These are phyloP conservation scores for Lophius piscatorius DNA, from an alignment of 2,113 vertebrate species.

Conservation along the genomic window DNA sequence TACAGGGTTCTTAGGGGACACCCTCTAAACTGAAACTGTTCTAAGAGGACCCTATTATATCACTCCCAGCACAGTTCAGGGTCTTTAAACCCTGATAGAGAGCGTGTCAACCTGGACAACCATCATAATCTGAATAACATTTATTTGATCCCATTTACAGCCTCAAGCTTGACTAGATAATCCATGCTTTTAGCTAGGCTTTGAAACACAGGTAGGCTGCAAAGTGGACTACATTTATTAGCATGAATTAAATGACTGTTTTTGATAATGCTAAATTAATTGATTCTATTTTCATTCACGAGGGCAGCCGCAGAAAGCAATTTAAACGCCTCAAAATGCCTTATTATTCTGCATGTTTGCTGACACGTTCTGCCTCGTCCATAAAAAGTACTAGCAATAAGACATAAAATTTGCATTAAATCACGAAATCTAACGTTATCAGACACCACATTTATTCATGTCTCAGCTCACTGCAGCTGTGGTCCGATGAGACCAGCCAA, in stretches of 20 bases:
- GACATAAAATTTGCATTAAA: conserved; percentile 1
- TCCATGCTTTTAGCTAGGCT: conserved; percentile 8
- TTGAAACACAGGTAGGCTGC: conserved; percentile 2
- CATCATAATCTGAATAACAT: conserved; percentile 46
- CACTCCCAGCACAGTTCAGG: conserved; percentile 13
- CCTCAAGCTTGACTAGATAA: conserved; percentile 6
- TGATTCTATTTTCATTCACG: not conserved
- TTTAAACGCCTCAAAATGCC: conserved; percentile 17
- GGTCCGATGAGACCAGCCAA: conserved; percentile 66
- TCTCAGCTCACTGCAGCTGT: conserved; percentile 60
- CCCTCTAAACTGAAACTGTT: conserved; percentile 33
- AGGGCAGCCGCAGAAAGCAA: not conserved
- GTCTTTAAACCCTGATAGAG: conserved; percentile 21
- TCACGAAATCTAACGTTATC: conserved; percentile 28
- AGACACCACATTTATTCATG: conserved; percentile 50
- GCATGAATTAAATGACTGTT: not conserved
- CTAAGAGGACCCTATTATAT: conserved; percentile 8
- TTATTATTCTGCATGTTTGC: not conserved
- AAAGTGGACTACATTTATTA: not conserved
- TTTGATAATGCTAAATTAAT: not conserved
- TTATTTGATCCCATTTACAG: conserved; percentile 27
- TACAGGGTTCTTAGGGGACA: conserved; percentile 13
- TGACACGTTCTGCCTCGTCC: conserved; percentile 9
- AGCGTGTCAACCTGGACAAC: conserved; percentile 32
- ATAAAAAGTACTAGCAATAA: not conserved